phyloP scores from a whole-genome alignment of 2,888 invertebrate genomes.

The Apamea monoglypha region DNA sequence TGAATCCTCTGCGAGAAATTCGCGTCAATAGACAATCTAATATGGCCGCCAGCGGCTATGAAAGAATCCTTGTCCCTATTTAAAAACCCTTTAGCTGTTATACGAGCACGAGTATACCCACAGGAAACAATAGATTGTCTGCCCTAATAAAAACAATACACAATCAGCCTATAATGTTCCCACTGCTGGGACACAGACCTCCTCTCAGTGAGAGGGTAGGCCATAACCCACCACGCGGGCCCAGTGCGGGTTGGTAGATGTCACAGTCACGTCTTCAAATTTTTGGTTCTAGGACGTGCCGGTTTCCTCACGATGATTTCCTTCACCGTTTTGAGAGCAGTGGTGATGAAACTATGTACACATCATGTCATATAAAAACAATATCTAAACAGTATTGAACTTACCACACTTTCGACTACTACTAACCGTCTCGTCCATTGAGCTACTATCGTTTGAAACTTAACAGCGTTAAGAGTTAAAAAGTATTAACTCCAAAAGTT shows the following conservation, averaged over 20 bases:
- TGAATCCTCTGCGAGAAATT: neutral
- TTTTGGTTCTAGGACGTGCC: too few relatives aligned
- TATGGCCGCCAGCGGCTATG: neutral
- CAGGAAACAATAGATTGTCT: neutral
- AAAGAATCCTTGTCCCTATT: neutral
- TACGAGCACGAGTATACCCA: neutral
- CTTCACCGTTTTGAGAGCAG: too few relatives aligned
- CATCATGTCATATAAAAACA: too few relatives aligned
- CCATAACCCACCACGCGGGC: too few relatives aligned
- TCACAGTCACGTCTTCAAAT: too few relatives aligned
- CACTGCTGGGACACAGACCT: too few relatives aligned
- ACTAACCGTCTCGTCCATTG: neutral
- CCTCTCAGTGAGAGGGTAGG: too few relatives aligned
- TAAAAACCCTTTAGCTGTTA: neutral
- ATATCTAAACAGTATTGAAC: neutral
- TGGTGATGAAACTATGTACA: too few relatives aligned
- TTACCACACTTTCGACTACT: neutral
- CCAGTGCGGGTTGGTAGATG: too few relatives aligned
- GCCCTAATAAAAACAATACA: neutral
- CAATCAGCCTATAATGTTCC: too few relatives aligned
- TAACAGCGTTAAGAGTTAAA: conserved; percentile 8
- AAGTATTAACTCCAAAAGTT: conserved; percentile 41
- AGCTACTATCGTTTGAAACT: conserved; percentile 11
- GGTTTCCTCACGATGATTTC: too few relatives aligned
- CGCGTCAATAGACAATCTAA: neutral